Evolutionary conservation across 2,797 vertebrate genomes (phyloP), one percentile per base, ranked within the genome.

Genomic region (Todus mexicanus): DNA sequence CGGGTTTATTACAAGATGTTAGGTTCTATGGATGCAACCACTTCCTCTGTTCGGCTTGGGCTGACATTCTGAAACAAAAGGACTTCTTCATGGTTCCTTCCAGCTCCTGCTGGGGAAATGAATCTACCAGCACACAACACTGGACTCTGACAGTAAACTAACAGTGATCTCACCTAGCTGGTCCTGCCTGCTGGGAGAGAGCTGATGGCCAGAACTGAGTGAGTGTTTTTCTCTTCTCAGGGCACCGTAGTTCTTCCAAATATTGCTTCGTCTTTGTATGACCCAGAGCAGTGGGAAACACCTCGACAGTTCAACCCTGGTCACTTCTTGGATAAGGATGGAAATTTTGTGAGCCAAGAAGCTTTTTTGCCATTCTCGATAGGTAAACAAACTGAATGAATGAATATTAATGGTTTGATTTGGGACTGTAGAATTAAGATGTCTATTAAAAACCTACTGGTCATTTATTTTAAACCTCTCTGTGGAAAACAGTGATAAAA

Each of bases 301-400:
- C 96, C 95, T 73, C 56, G 15, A n/a, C 93, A 95, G 56, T 97
- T 97, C 93, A 97, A 97, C 63, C 94, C 95, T 6, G 47, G 90
- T 71, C 96, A 97, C 37, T 97, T 98, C 78, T 80, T 97, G 87
- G 96, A 97, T 61, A 94, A 96, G 47, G 92, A 95, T 43, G 97
- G 96, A 91, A 96, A 96, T 45, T 97, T 97, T 7, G 61, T 87
- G 71, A 72, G 83, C 89, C 95, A 57, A 27, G 96, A 97, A 64
- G 96, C 96, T 11, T 97, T 97, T 80, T 69, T 97, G 43, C 96
- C 95, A 8, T 97, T 97, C 85, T 97, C 97, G 4, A 66, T 95
- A 89, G 96, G 97, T 97, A 89, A 89, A 25, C 15, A 23, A 31
- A 26, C 61, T 16, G 57, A 66, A 33, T 29, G 27, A 56, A 82